A percentile compares a stretch with the other conserved stretches of the same genome.
Evolutionary conservation across 2,113 vertebrate genomes (phyloP).

Genomic region (Alosa alosa): DNA sequence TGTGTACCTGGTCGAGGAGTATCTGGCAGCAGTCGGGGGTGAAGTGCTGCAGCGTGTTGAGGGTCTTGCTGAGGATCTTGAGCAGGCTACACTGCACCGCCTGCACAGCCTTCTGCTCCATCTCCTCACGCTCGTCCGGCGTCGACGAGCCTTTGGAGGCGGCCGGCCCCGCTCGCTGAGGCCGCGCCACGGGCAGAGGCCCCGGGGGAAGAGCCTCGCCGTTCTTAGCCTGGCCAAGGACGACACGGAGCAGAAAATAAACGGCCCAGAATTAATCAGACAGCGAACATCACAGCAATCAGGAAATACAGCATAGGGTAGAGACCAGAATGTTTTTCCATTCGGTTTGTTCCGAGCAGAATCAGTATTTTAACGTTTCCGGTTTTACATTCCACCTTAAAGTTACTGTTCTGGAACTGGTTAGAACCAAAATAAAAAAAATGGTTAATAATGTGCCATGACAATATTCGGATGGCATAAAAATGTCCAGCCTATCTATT

Average conservation of each 20-base stretch:
- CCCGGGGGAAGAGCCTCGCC: slow-evolving; percentile 80
- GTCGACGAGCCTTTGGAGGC: slow-evolving; percentile 70
- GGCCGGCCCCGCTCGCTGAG: slow-evolving; percentile 70
- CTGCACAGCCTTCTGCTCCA: slow-evolving; percentile 83
- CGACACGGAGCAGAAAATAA: neutral
- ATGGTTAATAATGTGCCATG: no score
- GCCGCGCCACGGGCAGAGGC: slow-evolving; percentile 64
- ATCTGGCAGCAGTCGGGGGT: slow-evolving; percentile 97
- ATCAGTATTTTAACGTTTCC: no score
- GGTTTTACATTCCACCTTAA: no score
- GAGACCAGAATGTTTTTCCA: no score
- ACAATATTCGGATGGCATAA: no score
- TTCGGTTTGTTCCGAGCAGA: no score
- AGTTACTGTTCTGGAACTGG: no score
- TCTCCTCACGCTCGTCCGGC: slow-evolving; percentile 78
- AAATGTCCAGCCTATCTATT: no score
- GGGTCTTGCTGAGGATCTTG: slow-evolving; percentile 95
- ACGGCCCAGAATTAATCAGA: neutral
- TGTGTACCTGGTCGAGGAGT: slow-evolving; percentile 86
- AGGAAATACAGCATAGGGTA: no score
- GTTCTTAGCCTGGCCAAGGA: slow-evolving; percentile 80
- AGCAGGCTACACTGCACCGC: slow-evolving; percentile 90
- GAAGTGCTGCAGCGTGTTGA: slow-evolving; percentile 91
- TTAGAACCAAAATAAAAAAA: no score
- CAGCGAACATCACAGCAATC: no score